phyloP scores from a whole-genome alignment of 2,797 vertebrate genomes.

The Spondyliosoma cantharus region DNA sequence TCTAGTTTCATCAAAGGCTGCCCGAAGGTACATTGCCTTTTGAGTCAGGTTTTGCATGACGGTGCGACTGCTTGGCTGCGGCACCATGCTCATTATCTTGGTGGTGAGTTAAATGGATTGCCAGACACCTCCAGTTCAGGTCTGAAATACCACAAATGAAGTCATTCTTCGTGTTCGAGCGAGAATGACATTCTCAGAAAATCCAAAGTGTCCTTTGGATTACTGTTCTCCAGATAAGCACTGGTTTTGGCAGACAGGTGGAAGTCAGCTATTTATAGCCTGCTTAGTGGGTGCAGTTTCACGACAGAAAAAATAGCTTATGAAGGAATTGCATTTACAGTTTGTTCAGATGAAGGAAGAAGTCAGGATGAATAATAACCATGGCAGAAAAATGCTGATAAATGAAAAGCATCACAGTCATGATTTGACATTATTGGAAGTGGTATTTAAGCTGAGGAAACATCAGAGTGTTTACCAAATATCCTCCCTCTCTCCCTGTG shows the following conservation, averaged over 20 bases:
- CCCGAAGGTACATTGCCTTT: constrained; percentile 35
- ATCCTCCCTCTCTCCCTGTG: constrained; percentile 25
- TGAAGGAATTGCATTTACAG: constrained; percentile 71
- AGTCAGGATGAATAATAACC: constrained; percentile 58
- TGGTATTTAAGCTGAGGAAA: constrained; percentile 51
- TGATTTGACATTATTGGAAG: constrained; percentile 50
- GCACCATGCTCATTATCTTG: constrained; percentile 68
- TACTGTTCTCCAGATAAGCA: constrained; percentile 70
- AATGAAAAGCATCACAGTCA: constrained; percentile 40
- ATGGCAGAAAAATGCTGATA: constrained; percentile 52
- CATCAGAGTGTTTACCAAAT: constrained; percentile 59
- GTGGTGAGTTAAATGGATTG: constrained; percentile 71
- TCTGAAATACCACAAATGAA: constrained; percentile 62
- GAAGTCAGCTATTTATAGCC: constrained; percentile 76
- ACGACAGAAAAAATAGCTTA: constrained; percentile 49
- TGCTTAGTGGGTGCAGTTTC: constrained; percentile 71
- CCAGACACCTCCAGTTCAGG: constrained; percentile 67
- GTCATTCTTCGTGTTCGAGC: constrained; percentile 35
- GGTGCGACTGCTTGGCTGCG: constrained; percentile 52
- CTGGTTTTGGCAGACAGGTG: constrained; percentile 73
- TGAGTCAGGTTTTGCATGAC: constrained; percentile 54
- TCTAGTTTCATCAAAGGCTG: constrained; percentile 37
- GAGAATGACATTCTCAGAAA: constrained; percentile 48
- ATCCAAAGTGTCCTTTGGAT: constrained; percentile 65
- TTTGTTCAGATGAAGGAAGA: constrained; percentile 58